Conservation (phyloP, 2,113 vertebrate species). For the Nettapus auritus region DNA sequence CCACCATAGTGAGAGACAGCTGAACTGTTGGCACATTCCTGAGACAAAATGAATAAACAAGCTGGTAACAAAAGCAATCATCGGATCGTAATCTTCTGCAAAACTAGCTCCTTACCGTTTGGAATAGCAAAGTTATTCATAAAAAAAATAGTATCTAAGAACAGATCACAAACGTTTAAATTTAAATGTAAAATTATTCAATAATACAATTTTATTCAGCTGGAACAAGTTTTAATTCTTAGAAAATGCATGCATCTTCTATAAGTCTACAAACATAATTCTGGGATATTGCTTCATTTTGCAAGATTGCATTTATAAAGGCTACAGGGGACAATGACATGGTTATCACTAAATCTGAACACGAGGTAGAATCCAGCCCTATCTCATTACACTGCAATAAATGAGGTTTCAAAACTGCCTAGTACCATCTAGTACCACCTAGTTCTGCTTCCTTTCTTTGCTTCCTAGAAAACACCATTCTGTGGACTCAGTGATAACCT, state of each 20-base stretch:
- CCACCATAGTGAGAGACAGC: neutral
- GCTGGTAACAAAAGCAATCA: neutral
- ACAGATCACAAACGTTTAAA: neutral
- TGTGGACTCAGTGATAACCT: neutral
- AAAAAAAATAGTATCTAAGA: neutral
- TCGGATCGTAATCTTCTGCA: neutral
- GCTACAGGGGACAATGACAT: neutral
- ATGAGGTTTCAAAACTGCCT: neutral
- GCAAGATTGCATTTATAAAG: neutral
- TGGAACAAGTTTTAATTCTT: neutral
- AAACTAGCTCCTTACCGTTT: neutral
- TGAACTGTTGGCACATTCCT: neutral
- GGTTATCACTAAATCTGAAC: neutral
- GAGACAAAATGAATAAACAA: constrained; percentile 13
- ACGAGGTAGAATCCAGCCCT: neutral
- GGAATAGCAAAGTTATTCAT: neutral
- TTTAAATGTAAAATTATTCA: neutral
- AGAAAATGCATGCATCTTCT: neutral
- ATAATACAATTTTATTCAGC: neutral
- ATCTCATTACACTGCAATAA: neutral
- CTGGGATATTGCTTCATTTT: neutral
- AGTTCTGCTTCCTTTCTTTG: neutral
- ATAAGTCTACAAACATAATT: neutral
- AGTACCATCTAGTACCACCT: too few relatives aligned
- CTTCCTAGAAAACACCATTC: neutral